These are phyloP conservation scores for Acrobasis consociella DNA, from an alignment of 2,888 invertebrate genomes.

Conservation along the genomic window DNA sequence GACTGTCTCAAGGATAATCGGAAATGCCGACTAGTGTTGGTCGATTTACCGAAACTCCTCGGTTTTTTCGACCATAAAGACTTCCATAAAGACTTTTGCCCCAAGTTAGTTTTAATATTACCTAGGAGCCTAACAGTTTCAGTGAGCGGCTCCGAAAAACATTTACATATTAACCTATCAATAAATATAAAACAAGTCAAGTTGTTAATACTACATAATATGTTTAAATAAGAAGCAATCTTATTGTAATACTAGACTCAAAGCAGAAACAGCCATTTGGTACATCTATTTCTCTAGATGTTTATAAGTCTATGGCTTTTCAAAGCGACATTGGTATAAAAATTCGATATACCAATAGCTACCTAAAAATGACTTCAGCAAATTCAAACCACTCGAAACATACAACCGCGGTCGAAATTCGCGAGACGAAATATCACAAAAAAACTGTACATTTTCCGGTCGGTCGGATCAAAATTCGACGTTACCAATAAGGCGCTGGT, in stretches of 20 bases:
- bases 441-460: conserved; percentile 3
- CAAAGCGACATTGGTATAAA: conserved; percentile 1
- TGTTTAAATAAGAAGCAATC: background rate
- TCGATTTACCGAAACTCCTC: too few relatives aligned
- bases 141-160: conserved; percentile 5
- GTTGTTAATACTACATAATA: conserved; percentile 1
- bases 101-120: too few relatives aligned
- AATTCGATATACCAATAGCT: conserved; percentile 7
- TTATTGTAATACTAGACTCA: background rate
- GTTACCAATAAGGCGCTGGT: conserved; percentile 71
- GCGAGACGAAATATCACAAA: conserved; percentile 7
- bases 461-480: conserved; percentile 7
- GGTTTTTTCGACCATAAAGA: too few relatives aligned
- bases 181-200: conserved; percentile 11
- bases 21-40: too few relatives aligned
- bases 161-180: conserved; percentile 16
- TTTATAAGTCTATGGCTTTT: background rate
- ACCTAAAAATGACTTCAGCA: background rate
- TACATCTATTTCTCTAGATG: background rate
- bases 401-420: background rate
- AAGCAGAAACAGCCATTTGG: background rate
- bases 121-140: background rate
- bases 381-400: background rate
- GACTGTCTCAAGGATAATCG: too few relatives aligned
- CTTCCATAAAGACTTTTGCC: too few relatives aligned